Evolutionary conservation across 2,888 invertebrate genomes (phyloP).

Genomic region (Pyrgus malvae): DNA sequence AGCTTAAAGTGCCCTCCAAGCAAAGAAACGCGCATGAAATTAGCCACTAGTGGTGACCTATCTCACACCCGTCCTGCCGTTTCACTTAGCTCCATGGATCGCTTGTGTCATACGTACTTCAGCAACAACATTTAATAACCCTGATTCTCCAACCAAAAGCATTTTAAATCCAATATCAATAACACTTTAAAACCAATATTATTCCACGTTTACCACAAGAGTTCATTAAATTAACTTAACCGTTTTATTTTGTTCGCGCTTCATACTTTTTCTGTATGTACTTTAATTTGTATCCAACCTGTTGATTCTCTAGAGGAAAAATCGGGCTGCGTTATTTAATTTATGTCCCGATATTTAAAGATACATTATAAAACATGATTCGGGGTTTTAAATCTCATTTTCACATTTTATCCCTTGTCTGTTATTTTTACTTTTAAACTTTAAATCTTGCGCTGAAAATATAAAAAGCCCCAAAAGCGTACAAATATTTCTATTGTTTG

Average conservation of each 20-base stretch:
- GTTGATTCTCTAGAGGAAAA: conserved; percentile 2
- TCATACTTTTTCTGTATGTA: not conserved
- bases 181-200: not conserved
- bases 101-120: not conserved
- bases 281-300: conserved; percentile 1
- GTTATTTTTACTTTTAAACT: no score
- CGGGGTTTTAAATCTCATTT: no score
- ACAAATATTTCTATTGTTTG: no score
- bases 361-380: no score
- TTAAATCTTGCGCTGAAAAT: no score
- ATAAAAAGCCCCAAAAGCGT: no score
- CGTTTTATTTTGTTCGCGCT: conserved; percentile 9
- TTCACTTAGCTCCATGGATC: no score
- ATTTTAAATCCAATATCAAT: not conserved
- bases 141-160: no score
- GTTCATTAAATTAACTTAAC: conserved; percentile 7
- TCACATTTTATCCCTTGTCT: no score
- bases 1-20: no score
- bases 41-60: not conserved
- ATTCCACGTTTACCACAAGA: not conserved
- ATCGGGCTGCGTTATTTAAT: not conserved
- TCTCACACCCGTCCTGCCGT: no score
- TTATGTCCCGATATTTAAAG: not conserved
- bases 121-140: not conserved
- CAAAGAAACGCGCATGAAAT: no score